Conservation (phyloP, 2,888 invertebrate species). For the Scrobipalpa atriplicella region DNA sequence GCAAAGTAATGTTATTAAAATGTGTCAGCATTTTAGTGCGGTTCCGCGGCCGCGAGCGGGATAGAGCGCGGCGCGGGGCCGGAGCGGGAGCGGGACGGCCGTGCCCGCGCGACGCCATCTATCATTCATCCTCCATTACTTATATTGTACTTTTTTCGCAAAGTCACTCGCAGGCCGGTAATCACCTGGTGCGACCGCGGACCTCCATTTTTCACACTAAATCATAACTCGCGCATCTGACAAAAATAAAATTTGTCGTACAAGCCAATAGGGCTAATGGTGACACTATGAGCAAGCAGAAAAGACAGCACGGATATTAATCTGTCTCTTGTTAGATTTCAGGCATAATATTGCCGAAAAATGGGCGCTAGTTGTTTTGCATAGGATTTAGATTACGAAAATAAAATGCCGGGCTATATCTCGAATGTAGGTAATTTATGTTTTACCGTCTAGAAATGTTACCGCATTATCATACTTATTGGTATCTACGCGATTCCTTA, state of each 20-base stretch:
- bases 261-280: slow-evolving; percentile 79
- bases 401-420: slow-evolving; percentile 23
- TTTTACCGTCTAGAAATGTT: slow-evolving; percentile 12
- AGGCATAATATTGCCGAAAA: slow-evolving; percentile 24
- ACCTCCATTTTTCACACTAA: slow-evolving; percentile 80
- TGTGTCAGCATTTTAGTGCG: slow-evolving; percentile 79
- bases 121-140: slow-evolving; percentile 83
- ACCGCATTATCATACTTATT: slow-evolving; percentile 30
- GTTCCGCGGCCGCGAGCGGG: slow-evolving; percentile 39
- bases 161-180: slow-evolving; percentile 82
- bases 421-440: neutral
- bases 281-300: slow-evolving; percentile 70
- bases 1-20: slow-evolving; percentile 81
- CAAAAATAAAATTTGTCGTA: slow-evolving; percentile 82
- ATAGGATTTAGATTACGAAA: slow-evolving; percentile 24
- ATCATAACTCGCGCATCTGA: slow-evolving; percentile 80
- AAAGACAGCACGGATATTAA: slow-evolving; percentile 55
- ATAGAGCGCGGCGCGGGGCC: slow-evolving; percentile 47
- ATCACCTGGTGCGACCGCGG: slow-evolving; percentile 81
- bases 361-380: slow-evolving; percentile 23
- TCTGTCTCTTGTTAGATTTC: slow-evolving; percentile 48
- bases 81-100: slow-evolving; percentile 52
- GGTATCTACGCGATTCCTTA: neutral
- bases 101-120: slow-evolving; percentile 65
- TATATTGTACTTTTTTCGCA: slow-evolving; percentile 82